A percentile compares a stretch with the other conserved stretches of the same genome.
Conservation (phyloP, 2,113 vertebrate genomes). For the Triplophysa siluroides region DNA sequence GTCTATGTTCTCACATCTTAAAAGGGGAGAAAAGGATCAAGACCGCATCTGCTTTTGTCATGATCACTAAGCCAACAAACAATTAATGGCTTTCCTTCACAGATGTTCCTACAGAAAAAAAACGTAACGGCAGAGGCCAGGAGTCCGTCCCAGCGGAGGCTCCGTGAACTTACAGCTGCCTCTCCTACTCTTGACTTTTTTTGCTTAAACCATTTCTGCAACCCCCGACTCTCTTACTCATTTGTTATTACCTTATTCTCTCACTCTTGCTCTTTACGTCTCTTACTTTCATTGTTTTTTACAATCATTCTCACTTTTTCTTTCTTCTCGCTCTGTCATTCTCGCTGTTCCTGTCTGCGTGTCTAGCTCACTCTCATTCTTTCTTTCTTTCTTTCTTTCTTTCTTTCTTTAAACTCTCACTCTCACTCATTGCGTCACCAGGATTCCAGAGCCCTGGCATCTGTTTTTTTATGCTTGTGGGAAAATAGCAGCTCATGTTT, state of each 20-base stretch:
- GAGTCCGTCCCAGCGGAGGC: constrained; percentile 52
- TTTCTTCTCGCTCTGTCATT: not conserved
- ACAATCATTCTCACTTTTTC: not conserved
- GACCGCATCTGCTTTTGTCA: constrained; percentile 63
- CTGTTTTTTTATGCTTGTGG: constrained; percentile 86
- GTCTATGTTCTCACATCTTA: constrained; percentile 59
- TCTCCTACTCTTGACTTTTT: constrained; percentile 4
- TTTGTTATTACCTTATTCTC: not conserved
- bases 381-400: constrained; percentile 6
- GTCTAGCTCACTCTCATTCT: not conserved
- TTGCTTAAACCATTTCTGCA: constrained; percentile 9
- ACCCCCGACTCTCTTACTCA: not conserved
- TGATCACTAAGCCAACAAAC: constrained; percentile 71
- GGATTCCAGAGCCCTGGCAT: constrained; percentile 72
- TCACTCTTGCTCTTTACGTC: not conserved
- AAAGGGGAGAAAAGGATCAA: constrained; percentile 60
- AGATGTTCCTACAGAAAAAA: constrained; percentile 62
- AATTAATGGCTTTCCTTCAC: constrained; percentile 66
- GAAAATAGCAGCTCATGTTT: constrained; percentile 90
- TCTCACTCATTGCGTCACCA: constrained; percentile 69
- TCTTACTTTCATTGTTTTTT: not conserved
- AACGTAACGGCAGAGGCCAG: constrained; percentile 58
- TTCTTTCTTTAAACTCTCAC: not conserved
- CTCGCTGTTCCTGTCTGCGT: not conserved
- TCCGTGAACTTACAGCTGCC: constrained; percentile 53